Evolutionary conservation across 2,113 vertebrate species (phyloP), one percentile per base, ranked within the genome.

Genomic region (Alexandromys fortis): DNA sequence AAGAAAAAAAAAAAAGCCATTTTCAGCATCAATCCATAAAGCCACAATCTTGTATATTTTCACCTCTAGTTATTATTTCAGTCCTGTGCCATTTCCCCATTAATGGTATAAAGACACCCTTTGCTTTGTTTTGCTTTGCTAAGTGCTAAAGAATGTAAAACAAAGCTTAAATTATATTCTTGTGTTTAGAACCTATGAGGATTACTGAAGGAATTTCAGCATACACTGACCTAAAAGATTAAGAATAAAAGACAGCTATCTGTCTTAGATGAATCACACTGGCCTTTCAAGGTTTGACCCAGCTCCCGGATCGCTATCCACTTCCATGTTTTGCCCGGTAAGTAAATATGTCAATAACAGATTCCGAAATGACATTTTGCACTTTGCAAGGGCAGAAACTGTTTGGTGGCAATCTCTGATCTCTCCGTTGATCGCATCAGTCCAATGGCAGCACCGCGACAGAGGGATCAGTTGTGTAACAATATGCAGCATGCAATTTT

Each of bases 391-490:
- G 79, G 79, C 91, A 96, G 85, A 96, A 94, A 93, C 90, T 65
- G 65, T 75, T 79, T 96, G 94, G 97, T 90, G 94, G 87, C 79
- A 33, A 61, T 77, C 78, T 96, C 92, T 89, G 92, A 61, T 95
- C 85, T 88, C 91, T 86, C 38, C 65, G 86, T 92, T 96, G 96
- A 94, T 95, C 91, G 76, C 49, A 95, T 94, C 83, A 77, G 82
- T 47, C 91, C 87, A 90, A 92, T 28, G 82, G 88, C 52, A 95
- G 95, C 94, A 93, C 88, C 94, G 72, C 96, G 97, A 92, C 94
- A 93, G 82, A 94, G 90, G 88, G 86, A 91, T 1, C 76, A 89
- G 85, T 96, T 97, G 97, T 92, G 47, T 92, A 97, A 97, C 92
- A 92, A 94, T 70, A 96, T 89, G 95, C 86, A 68, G 81, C 70